phyloP scores from a whole-genome alignment of 2,797 vertebrate genomes.

The Muscicapa comitata region DNA sequence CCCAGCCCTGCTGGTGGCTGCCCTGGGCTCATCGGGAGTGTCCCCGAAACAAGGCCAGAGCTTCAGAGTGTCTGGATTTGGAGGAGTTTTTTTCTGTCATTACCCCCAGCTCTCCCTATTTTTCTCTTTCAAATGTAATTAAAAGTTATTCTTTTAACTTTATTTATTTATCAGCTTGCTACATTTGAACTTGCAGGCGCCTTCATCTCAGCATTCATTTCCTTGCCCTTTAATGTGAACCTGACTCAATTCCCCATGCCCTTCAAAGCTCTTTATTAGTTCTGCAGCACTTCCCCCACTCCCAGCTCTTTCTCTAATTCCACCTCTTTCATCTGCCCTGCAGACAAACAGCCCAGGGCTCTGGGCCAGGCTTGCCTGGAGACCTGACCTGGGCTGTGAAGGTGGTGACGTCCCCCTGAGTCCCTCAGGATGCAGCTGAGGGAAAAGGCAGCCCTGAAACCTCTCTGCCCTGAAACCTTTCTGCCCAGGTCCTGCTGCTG shows the following conservation, averaged over 20 bases:
- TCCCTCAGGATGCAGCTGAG: background rate
- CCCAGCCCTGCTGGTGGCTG: background rate
- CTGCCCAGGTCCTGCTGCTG: fast-evolving
- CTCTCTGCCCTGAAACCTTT: background rate
- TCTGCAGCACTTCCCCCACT: background rate
- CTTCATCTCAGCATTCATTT: constrained; percentile 43
- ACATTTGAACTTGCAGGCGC: background rate
- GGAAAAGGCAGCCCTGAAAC: background rate
- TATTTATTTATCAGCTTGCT: constrained; percentile 14
- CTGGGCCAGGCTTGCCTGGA: background rate
- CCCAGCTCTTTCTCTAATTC: background rate
- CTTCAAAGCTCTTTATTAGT: constrained; percentile 31
- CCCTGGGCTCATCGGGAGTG: fast-evolving
- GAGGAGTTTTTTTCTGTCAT: background rate
- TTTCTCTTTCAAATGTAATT: background rate
- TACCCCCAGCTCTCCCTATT: background rate
- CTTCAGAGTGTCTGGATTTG: background rate
- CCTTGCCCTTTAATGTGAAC: constrained; percentile 13
- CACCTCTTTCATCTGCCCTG: background rate
- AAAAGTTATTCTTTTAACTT: constrained; percentile 46
- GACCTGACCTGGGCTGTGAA: background rate
- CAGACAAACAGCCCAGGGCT: background rate
- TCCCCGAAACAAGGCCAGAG: background rate
- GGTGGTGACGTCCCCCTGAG: background rate
- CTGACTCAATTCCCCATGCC: constrained; percentile 17